Evolutionary conservation across 1,140 invertebrate genomes (phyloP).

Genomic region (Globodera rostochiensis): DNA sequence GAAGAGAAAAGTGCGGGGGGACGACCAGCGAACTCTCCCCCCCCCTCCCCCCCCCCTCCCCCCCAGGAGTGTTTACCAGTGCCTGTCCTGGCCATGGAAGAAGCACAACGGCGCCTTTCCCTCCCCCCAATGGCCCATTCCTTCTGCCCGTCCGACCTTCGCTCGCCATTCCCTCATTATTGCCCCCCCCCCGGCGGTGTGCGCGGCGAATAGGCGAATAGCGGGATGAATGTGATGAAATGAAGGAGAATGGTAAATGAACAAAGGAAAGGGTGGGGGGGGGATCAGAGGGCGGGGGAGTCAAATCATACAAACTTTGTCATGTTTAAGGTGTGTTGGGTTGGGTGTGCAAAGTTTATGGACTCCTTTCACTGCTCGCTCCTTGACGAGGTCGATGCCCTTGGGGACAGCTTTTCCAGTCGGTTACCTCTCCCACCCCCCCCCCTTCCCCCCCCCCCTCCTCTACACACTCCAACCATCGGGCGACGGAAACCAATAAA

Average conservation of each 20-base stretch:
- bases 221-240: background rate
- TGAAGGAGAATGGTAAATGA: background rate
- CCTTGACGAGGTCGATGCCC: background rate
- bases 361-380: background rate
- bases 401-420: background rate
- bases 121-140: background rate
- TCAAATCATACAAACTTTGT: background rate
- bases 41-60: background rate
- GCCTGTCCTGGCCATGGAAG: background rate
- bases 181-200: background rate
- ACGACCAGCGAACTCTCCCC: background rate
- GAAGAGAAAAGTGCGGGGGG: background rate
- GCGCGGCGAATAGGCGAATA: background rate
- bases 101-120: background rate
- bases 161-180: conserved; percentile 12
- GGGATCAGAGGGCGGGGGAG: background rate
- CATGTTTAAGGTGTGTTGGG: background rate
- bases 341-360: background rate
- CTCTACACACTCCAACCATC: background rate
- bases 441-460: background rate
- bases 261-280: background rate
- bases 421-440: background rate
- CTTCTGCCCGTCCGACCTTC: background rate
- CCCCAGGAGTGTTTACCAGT: conserved; percentile 11
- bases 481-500: conserved; percentile 17